A percentile compares a stretch with the other conserved stretches of the same genome.
phyloP scores from a whole-genome alignment of 2,113 vertebrate species.

The Oreotragus oreotragus region DNA sequence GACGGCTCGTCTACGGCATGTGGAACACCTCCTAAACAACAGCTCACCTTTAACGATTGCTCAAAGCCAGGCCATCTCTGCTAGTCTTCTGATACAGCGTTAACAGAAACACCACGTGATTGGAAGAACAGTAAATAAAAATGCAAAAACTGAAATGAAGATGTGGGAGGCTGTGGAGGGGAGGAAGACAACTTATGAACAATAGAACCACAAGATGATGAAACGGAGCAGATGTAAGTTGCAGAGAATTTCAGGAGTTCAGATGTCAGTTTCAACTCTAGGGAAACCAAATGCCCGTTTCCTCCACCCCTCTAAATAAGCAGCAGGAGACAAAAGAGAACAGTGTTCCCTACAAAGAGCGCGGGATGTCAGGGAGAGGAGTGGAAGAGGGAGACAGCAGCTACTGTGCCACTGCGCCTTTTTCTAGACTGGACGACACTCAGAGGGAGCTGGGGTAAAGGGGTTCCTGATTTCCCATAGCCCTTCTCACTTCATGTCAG shows the following conservation, averaged over 20 bases:
- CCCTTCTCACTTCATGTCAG: not conserved
- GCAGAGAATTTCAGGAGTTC: constrained; percentile 64
- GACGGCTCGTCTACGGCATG: not conserved
- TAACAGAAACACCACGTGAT: constrained; percentile 55
- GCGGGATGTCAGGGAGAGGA: not conserved
- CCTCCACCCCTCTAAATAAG: not conserved
- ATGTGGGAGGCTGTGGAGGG: not conserved
- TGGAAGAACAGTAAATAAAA: constrained; percentile 48
- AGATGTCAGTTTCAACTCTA: constrained; percentile 64
- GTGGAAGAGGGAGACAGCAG: not conserved
- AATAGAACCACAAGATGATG: not conserved
- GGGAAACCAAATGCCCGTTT: not conserved
- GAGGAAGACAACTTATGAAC: not conserved
- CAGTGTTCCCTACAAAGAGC: constrained; percentile 22
- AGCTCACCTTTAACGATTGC: constrained; percentile 13
- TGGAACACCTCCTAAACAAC: not conserved
- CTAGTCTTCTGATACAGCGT: constrained; percentile 44
- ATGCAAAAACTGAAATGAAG: constrained; percentile 43
- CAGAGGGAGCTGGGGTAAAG: no score
- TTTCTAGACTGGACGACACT: not conserved
- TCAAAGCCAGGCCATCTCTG: constrained; percentile 38
- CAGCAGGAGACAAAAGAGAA: constrained; percentile 33
- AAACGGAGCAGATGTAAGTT: not conserved
- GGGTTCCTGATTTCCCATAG: not conserved
- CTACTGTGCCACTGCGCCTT: not conserved